These are phyloP conservation scores for Pachydiplax longipennis DNA, from an alignment of 2,888 invertebrate species.

Conservation along the genomic window DNA sequence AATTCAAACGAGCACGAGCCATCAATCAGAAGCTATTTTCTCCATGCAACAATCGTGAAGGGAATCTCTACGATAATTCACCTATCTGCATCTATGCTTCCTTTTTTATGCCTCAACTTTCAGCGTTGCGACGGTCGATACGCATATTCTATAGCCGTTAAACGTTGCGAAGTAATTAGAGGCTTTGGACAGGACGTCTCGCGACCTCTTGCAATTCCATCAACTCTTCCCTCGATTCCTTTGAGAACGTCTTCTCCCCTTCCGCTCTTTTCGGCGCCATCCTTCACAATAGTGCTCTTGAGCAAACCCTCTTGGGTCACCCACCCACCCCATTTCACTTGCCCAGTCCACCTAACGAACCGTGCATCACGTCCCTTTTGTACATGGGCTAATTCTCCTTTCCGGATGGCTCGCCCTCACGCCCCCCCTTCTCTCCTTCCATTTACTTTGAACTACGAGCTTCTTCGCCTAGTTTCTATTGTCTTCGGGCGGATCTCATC, in stretches of 20 bases:
- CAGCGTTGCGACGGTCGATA: too few species aligned
- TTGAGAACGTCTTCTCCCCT: not conserved
- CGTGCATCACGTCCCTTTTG: conserved; percentile 41
- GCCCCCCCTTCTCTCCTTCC: not conserved
- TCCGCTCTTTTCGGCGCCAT: not conserved
- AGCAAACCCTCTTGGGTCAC: not conserved
- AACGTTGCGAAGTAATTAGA: not conserved
- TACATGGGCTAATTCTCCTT: conserved; percentile 40
- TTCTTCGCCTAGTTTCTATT: too few species aligned
- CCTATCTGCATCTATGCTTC: too few species aligned
- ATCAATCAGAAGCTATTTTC: too few species aligned
- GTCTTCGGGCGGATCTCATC: too few species aligned
- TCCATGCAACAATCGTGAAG: too few species aligned
- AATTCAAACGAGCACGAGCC: too few species aligned
- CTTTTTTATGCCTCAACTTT: too few species aligned
- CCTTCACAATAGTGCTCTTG: not conserved
- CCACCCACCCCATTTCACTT: not conserved
- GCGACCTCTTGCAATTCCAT: not conserved
- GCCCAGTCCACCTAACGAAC: conserved; percentile 38
- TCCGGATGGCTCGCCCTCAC: conserved; percentile 38
- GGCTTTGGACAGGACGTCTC: not conserved
- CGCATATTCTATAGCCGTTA: not conserved
- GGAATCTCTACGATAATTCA: too few species aligned
- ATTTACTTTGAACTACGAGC: not conserved
- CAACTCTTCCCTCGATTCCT: not conserved